A percentile compares a stretch with the other conserved stretches of the same genome.
Evolutionary conservation across 2,113 vertebrate genomes (phyloP).

Genomic region (Probosciger aterrimus): DNA sequence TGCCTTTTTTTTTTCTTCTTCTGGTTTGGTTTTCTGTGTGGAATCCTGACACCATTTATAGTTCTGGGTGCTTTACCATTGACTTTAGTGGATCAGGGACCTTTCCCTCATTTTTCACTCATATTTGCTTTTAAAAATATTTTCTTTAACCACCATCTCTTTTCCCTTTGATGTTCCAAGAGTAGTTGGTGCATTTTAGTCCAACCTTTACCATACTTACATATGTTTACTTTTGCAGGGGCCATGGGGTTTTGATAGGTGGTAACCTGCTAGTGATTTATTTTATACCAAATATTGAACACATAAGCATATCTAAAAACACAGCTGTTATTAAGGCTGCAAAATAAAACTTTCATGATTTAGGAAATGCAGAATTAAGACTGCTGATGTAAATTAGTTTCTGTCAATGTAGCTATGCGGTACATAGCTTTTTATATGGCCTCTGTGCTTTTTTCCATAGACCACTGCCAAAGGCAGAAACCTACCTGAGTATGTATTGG

Average conservation of each 20-base stretch:
- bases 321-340: not conserved
- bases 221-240: not conserved
- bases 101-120: not conserved
- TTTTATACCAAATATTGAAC: conserved; percentile 11
- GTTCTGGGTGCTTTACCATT: not conserved
- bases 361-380: not conserved
- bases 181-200: not conserved
- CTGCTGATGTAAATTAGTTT: not conserved
- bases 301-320: not conserved
- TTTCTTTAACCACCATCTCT: not conserved
- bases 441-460: not conserved
- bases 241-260: not conserved
- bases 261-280: not conserved
- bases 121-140: not conserved
- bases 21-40: not conserved
- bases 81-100: not conserved
- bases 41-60: not conserved
- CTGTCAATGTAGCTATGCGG: not conserved
- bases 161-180: not conserved
- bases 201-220: not conserved
- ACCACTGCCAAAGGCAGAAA: not conserved
- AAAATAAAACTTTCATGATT: not conserved
- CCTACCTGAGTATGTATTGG: not conserved
- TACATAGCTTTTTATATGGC: not conserved
- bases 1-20: not conserved